Evolutionary conservation across 2,113 vertebrate species (phyloP), one percentile per base, ranked within the genome.

Genomic region (Callorhinus ursinus): DNA sequence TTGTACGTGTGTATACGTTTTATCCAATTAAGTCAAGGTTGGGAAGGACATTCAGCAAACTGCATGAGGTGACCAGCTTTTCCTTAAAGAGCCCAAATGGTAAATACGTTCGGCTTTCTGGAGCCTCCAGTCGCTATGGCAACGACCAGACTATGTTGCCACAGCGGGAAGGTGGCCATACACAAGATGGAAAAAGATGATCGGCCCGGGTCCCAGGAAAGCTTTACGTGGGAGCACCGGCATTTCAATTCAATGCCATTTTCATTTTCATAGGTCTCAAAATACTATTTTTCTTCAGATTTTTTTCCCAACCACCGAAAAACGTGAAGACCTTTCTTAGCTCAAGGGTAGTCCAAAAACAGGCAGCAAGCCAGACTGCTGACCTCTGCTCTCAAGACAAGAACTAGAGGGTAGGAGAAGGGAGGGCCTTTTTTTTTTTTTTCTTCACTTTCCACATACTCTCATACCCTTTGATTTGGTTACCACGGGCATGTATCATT

Each of bases 141-240:
- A 49, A 61, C 2, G 1, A 15, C 33, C 18, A 3, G 16, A 57
- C 63, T 9, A 4, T 7, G 42, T 26, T 1, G 3, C n/a, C 4
- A 2, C 2, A 2, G 33, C 3, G 7, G 0, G 33, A 36, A 1
- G 18, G 28, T 26, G 31, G 51, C 36, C 39, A 2, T 1, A 11
- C 53, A 53, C 26, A 26, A n/a, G 42, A 42, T 11, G 18, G 33
- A 18, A 39, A 55, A 22, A 15, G n/a, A 19, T 4, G 26, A 12
- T 16, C 19, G 1, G n/a, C 65, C 92, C 2, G 1, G 10, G 49
- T 42, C 6, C 57, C 77, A 42, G 7, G 1, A 57, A 31, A 28
- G 16, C 55, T 71, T 71, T 12, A 33, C 1, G 21, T 39, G 31
- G 1, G 19, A n/a, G 53, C 39, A 10, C 42, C 7, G 61, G 8